Percentiles rank a stretch among this genome's conserved stretches.
phyloP scores from a whole-genome alignment of 2,797 vertebrate species.

The Semaprochilodus insignis region DNA sequence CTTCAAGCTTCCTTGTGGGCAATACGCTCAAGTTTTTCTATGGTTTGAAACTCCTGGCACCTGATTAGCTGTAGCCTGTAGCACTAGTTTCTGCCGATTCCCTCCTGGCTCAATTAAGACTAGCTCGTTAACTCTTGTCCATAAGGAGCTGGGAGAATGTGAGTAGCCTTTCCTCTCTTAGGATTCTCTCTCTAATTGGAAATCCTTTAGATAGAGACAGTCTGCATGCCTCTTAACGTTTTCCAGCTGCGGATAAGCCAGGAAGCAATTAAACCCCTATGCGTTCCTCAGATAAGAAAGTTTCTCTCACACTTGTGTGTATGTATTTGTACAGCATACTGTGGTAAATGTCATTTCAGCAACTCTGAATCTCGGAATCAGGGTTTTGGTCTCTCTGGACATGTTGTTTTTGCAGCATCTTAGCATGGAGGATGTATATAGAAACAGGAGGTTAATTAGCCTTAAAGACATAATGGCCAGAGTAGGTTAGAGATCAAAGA shows the following conservation, averaged over 20 bases:
- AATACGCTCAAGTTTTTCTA: constrained; percentile 7
- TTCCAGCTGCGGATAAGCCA: constrained; percentile 70
- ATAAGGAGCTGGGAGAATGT: constrained; percentile 58
- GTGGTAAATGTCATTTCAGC: not conserved
- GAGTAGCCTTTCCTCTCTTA: constrained; percentile 72
- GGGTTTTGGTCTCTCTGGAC: constrained; percentile 13
- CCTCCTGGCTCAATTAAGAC: constrained; percentile 75
- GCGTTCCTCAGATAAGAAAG: constrained; percentile 50
- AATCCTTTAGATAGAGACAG: constrained; percentile 67
- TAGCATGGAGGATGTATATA: not conserved
- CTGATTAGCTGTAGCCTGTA: constrained; percentile 69
- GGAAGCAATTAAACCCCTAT: constrained; percentile 61
- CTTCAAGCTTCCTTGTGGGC: constrained; percentile 18
- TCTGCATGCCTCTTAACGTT: constrained; percentile 66
- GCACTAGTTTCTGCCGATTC: constrained; percentile 59
- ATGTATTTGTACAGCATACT: not conserved
- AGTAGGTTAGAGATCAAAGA: constrained; percentile 34
- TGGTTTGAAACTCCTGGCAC: constrained; percentile 63
- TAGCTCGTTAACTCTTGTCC: constrained; percentile 74
- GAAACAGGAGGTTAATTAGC: constrained; percentile 43
- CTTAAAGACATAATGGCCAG: constrained; percentile 47
- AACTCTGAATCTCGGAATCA: not conserved
- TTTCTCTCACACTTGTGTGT: not conserved
- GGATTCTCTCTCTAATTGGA: constrained; percentile 74
- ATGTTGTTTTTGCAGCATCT: not conserved